Conservation (phyloP, 2,797 vertebrate genomes). For the Eutrigla gurnardus region DNA sequence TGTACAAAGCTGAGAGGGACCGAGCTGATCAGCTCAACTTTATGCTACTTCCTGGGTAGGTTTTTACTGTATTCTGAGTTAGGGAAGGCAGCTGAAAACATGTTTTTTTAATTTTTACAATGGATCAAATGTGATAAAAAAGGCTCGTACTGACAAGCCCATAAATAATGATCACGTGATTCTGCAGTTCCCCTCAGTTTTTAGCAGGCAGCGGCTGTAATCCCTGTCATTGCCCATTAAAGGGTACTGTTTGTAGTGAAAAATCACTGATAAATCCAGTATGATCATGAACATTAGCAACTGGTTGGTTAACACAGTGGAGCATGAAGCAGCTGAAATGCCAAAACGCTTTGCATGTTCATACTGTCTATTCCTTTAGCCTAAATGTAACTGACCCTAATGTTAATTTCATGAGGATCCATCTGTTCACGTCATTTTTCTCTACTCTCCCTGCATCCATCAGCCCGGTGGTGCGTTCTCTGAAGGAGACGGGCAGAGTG, state of each 20-base stretch:
- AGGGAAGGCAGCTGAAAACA: background rate
- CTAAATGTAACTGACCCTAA: background rate
- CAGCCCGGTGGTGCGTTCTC: conserved; percentile 94
- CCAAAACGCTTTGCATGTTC: background rate
- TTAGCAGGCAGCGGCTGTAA: too few relatives aligned
- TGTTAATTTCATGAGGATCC: background rate
- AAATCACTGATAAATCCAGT: background rate
- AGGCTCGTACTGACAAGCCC: background rate
- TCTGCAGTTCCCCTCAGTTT: background rate
- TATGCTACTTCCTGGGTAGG: conserved; percentile 94
- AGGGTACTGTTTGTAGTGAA: background rate
- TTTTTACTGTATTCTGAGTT: background rate
- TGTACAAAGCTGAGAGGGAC: conserved; percentile 97
- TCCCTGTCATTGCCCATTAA: too few relatives aligned
- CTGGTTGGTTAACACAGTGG: background rate
- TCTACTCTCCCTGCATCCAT: background rate
- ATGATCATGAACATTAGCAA: background rate
- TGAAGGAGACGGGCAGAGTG: conserved; percentile 95
- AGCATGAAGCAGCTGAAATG: background rate
- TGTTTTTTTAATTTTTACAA: background rate
- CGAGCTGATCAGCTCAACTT: conserved; percentile 95
- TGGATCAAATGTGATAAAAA: background rate
- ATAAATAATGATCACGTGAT: background rate
- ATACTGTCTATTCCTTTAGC: background rate
- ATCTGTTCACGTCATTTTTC: background rate